Conservation (phyloP, 2,113 vertebrate species). For the Carlito syrichta region DNA sequence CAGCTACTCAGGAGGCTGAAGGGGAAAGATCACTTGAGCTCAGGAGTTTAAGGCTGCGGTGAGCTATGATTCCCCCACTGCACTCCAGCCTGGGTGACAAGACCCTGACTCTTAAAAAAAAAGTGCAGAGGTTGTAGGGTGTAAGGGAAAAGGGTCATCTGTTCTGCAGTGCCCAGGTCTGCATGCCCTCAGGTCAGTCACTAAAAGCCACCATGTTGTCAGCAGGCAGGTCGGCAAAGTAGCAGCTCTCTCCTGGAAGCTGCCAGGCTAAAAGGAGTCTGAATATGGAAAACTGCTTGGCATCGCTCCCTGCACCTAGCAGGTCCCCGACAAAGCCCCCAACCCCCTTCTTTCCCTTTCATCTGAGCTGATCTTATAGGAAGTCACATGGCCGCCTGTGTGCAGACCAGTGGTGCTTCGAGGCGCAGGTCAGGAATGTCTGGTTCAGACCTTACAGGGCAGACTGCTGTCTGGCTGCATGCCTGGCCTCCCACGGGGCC, state of each 20-base stretch:
- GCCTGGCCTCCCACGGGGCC: fast-evolving
- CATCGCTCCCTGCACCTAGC: fast-evolving
- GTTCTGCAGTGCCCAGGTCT: background rate
- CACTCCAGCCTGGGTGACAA: no score
- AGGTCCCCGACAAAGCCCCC: background rate
- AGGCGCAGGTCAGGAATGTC: background rate
- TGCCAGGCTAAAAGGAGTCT: background rate
- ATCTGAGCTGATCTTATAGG: background rate
- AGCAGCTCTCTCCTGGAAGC: background rate
- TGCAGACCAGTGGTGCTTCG: fast-evolving
- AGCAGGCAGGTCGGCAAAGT: no score
- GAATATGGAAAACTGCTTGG: fast-evolving
- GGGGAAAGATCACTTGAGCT: no score
- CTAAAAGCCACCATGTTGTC: no score
- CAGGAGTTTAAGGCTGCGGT: no score
- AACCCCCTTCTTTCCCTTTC: background rate
- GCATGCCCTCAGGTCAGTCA: no score
- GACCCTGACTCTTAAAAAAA: no score
- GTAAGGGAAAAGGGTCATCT: no score
- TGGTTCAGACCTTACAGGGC: background rate
- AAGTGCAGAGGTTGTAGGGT: no score
- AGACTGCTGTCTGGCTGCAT: fast-evolving
- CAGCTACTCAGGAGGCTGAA: no score
- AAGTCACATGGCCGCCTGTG: fast-evolving
- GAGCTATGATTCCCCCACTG: no score